Conservation (phyloP, 1,140 invertebrate genomes). For the Pararge aegeria region DNA sequence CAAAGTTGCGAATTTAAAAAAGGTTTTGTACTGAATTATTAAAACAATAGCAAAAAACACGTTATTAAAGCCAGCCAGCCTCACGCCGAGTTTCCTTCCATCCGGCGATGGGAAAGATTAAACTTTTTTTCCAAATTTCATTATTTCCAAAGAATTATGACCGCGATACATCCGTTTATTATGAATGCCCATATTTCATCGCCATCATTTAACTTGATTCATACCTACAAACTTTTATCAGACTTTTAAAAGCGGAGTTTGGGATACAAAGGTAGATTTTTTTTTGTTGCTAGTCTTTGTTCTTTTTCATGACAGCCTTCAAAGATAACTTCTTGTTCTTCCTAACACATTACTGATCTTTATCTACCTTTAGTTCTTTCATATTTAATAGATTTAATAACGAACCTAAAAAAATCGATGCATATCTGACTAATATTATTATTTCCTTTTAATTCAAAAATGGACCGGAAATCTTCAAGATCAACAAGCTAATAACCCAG, state of each 20-base stretch:
- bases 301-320: neutral
- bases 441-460: no score
- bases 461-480: no score
- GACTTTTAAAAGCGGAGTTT: neutral
- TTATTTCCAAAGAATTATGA: conserved; percentile 4
- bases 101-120: neutral
- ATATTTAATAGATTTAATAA: no score
- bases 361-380: no score
- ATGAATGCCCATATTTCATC: conserved; percentile 6
- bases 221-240: neutral
- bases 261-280: neutral
- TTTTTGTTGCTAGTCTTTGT: neutral
- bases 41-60: neutral
- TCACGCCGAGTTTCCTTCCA: neutral
- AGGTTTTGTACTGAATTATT: no score
- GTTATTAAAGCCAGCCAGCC: neutral
- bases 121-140: conserved; percentile 7
- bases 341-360: no score
- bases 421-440: no score
- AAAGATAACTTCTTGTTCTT: no score
- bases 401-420: no score
- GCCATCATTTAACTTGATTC: neutral
- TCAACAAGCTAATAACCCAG: no score
- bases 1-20: no score
- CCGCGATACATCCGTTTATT: neutral